A percentile compares a stretch with the other conserved stretches of the same genome.
Conservation (phyloP, 2,888 invertebrate species). For the Nebria salina region DNA sequence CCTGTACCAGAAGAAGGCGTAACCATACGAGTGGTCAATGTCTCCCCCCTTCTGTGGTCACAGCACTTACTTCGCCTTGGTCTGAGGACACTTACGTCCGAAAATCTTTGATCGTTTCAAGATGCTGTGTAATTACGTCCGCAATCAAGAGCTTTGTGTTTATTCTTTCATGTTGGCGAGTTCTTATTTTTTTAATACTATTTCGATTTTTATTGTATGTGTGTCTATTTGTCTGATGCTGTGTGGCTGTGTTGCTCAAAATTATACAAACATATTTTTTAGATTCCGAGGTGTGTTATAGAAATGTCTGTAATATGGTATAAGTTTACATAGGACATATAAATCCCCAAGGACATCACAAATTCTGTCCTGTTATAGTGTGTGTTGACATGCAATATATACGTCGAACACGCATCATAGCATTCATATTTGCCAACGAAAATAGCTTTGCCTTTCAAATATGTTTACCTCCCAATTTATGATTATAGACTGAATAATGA, state of each 20-base stretch:
- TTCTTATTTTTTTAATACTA: not conserved
- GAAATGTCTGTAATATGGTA: not conserved
- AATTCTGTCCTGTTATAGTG: not conserved
- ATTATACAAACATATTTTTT: not conserved
- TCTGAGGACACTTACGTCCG: conserved; percentile 7
- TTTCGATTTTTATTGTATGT: not conserved
- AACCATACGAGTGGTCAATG: conserved; percentile 16
- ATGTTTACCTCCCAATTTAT: not conserved
- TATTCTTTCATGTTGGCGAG: conserved; percentile 17
- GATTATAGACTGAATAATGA: not conserved
- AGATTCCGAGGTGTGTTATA: not conserved
- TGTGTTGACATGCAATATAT: not conserved
- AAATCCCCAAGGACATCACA: not conserved
- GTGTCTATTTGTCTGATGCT: not conserved
- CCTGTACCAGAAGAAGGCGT: conserved; percentile 7
- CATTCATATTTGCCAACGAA: not conserved
- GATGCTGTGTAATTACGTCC: conserved; percentile 19
- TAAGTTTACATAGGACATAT: not conserved
- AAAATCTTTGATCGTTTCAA: conserved; percentile 25
- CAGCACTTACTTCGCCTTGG: not conserved
- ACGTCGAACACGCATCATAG: not conserved
- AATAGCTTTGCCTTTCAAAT: not conserved
- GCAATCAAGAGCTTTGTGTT: not conserved
- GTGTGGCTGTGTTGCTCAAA: not conserved
- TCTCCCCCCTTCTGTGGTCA: conserved; percentile 11